Base-by-base conservation (phyloP, 2,888 invertebrate genomes). In the Neoscelio sp. region DNA sequence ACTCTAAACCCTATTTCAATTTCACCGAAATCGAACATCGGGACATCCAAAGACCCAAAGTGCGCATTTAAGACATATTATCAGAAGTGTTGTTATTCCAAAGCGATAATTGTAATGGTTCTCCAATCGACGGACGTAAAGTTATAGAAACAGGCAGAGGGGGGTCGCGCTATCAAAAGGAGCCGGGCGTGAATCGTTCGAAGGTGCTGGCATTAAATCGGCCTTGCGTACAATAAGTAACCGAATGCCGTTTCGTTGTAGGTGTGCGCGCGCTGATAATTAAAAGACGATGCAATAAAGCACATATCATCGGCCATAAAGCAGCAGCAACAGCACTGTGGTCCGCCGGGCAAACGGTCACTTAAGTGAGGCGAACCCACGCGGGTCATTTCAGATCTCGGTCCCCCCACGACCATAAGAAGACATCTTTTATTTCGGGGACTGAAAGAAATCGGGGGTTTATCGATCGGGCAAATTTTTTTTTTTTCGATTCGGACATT, bases 231-330 rank as follows among this genome's bases (percentile, higher is more conserved):
- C 89, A 88, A 89, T 89, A 89, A 89, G 89, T 89, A 89, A 88
- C 87, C 85, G 85, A 89, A 89, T 87, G 89, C 89, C 86, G 85
- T 87, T 87, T 85, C 87, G 89, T 89, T 89, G 89, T 90, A 88
- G 89, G 89, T 89, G 89, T 86, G 83, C 84, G 81, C 75, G 58
- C 75, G 82, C 89, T 90, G 90, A 90, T 90, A 90, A 90, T 90
- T 90, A 90, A 90, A 90, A 90, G 89, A 87, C 89, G 90, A 90
- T 89, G 89, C 90, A 90, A 90, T 90, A 90, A 90, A 90, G 85
- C 86, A 89, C 89, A 85, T 90, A 90, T 90, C 90, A 86, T 86
- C 84, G 88, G 87, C 88, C 89, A 87, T 90, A 90, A 90, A 90
- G 88, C 89, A 89, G 80, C 68, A 60, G 82, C 65, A 70, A 81